Conservation (phyloP, 2,113 vertebrate species). For the Triplophysa rosa region DNA sequence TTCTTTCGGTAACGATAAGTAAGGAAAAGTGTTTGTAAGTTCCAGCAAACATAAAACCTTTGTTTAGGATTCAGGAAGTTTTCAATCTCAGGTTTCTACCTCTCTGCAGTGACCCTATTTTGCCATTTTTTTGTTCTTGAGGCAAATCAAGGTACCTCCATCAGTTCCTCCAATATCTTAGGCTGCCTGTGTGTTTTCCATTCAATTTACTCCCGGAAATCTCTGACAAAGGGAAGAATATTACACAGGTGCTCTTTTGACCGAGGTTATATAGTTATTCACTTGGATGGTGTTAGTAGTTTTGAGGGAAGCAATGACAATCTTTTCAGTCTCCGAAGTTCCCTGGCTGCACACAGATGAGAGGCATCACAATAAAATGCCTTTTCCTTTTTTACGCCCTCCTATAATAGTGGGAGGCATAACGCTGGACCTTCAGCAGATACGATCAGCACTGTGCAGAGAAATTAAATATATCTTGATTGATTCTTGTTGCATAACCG, state of each 20-base stretch:
- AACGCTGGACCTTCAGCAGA: neutral
- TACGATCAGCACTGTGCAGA: neutral
- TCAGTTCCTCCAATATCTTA: constrained; percentile 76
- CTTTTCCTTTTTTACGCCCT: neutral
- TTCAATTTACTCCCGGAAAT: constrained; percentile 81
- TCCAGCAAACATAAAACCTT: neutral
- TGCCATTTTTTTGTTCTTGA: constrained; percentile 69
- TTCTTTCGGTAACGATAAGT: neutral
- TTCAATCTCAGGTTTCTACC: neutral
- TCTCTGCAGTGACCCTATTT: constrained; percentile 69
- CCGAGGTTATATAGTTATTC: constrained; percentile 75
- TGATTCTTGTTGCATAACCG: neutral
- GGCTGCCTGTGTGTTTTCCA: constrained; percentile 79
- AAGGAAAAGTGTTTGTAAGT: neutral
- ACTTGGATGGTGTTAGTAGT: constrained; percentile 65
- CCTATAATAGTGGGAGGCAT: neutral
- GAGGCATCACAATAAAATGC: neutral
- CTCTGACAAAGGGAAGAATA: constrained; percentile 71
- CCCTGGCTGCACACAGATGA: neutral
- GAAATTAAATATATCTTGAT: too few relatives aligned
- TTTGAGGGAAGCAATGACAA: constrained; percentile 44
- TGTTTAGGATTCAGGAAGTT: neutral
- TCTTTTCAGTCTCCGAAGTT: neutral
- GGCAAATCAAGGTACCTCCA: constrained; percentile 63
- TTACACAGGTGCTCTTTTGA: constrained; percentile 67